phyloP scores from a whole-genome alignment of 2,113 vertebrate species.

The Pachycephala philippinensis region DNA sequence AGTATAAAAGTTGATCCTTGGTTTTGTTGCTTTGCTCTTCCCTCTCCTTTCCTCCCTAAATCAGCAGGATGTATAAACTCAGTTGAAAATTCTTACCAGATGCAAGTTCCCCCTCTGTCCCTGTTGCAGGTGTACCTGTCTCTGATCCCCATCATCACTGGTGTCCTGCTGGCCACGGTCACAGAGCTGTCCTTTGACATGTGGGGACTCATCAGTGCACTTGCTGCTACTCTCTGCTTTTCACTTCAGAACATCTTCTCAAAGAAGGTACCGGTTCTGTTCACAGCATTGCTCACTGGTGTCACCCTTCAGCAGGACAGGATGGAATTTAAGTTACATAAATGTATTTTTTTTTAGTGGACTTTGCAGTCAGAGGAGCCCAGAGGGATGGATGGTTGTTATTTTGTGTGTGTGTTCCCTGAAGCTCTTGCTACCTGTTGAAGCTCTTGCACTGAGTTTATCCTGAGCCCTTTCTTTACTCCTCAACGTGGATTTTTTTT shows the following conservation, averaged over 20 bases:
- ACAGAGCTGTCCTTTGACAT: conserved; percentile 94
- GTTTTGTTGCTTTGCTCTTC: not conserved
- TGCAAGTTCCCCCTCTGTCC: not conserved
- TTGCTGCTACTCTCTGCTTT: conserved; percentile 95
- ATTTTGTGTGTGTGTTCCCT: not conserved
- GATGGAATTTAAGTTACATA: accelerated
- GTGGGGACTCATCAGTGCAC: conserved; percentile 91
- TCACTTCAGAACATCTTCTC: conserved; percentile 99
- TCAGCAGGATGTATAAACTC: not conserved
- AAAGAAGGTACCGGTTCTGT: conserved; percentile 83
- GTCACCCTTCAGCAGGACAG: not conserved
- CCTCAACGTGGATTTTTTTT: not conserved
- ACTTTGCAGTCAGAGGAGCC: not conserved
- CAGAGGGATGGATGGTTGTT: not conserved
- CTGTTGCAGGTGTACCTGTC: conserved; percentile 87
- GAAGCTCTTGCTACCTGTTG: not conserved
- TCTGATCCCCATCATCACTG: conserved; percentile 94
- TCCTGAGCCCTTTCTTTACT: not conserved
- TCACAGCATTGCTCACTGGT: accelerated
- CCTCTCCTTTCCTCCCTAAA: not conserved
- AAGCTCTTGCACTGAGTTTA: not conserved
- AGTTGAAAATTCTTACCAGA: not conserved
- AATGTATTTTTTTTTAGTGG: not conserved
- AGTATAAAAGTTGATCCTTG: not conserved
- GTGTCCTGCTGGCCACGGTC: conserved; percentile 91